These are phyloP conservation scores for Uloborus diversus DNA, from an alignment of 1,140 invertebrate genomes.

Conservation along the genomic window DNA sequence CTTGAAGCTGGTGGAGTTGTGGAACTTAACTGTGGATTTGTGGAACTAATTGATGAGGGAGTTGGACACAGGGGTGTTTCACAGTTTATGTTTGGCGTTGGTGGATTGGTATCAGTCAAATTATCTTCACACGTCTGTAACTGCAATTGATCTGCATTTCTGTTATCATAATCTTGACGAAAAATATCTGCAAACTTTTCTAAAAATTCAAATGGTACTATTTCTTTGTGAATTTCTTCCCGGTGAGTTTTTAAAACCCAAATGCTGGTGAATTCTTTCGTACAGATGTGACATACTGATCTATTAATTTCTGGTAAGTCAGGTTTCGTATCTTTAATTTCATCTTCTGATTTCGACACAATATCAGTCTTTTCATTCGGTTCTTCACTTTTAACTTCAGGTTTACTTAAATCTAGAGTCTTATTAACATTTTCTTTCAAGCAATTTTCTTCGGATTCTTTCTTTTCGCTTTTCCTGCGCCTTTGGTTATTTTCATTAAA, in stretches of 20 bases:
- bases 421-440: neutral
- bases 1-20: slow-evolving; percentile 42
- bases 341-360: slow-evolving; percentile 50
- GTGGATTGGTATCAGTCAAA: slow-evolving; percentile 20
- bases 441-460: slow-evolving; percentile 56
- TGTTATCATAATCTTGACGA: slow-evolving; percentile 85
- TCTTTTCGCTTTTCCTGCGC: slow-evolving; percentile 39
- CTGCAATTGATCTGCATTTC: slow-evolving; percentile 62
- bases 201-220: slow-evolving; percentile 87
- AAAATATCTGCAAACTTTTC: slow-evolving; percentile 92
- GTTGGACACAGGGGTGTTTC: slow-evolving; percentile 49
- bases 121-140: slow-evolving; percentile 9
- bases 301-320: slow-evolving; percentile 75
- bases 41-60: slow-evolving; percentile 38
- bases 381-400: neutral
- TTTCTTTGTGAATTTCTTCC: slow-evolving; percentile 92
- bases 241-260: slow-evolving; percentile 95
- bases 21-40: neutral
- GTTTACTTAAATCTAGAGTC: neutral
- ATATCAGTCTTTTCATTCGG: slow-evolving; percentile 52
- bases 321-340: slow-evolving; percentile 36
- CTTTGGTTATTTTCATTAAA: slow-evolving; percentile 89
- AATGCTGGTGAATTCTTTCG: slow-evolving; percentile 93
- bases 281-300: slow-evolving; percentile 85
- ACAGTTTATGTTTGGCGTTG: slow-evolving; percentile 19